Conservation (phyloP, 2,113 vertebrate species). For the Cheirogaleus medius region DNA sequence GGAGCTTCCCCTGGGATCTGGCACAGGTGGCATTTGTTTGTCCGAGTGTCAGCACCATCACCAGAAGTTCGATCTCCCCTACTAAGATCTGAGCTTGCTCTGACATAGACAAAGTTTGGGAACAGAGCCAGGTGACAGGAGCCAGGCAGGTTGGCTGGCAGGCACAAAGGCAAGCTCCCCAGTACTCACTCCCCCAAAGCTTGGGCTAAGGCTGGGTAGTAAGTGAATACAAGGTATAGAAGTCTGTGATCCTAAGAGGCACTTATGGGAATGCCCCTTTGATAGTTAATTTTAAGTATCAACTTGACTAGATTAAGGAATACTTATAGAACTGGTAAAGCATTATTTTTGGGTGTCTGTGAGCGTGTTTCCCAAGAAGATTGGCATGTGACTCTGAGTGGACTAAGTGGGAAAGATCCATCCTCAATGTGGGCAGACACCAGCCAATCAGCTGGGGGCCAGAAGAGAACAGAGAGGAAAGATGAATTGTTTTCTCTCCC, state of each 20-base stretch:
- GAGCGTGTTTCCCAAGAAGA: neutral
- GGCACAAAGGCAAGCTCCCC: neutral
- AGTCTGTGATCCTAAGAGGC: neutral
- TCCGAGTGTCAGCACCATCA: neutral
- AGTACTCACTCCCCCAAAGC: neutral
- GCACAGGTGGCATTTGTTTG: neutral
- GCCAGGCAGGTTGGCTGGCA: neutral
- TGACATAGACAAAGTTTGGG: neutral
- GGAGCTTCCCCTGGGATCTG: neutral
- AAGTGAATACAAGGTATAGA: neutral
- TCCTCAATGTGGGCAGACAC: neutral
- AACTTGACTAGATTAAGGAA: neutral
- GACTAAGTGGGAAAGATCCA: neutral
- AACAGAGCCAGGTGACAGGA: neutral
- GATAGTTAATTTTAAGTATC: neutral
- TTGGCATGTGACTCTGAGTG: neutral
- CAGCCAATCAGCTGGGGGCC: neutral
- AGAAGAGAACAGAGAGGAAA: neutral
- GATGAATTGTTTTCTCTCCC: neutral
- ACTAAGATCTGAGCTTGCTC: neutral
- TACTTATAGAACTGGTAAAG: neutral
- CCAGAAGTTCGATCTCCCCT: neutral
- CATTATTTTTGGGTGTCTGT: neutral
- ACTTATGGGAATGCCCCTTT: neutral
- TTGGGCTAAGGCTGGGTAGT: neutral